phyloP scores from a whole-genome alignment of 2,888 invertebrate species.

The Yponomeuta plumbellus region DNA sequence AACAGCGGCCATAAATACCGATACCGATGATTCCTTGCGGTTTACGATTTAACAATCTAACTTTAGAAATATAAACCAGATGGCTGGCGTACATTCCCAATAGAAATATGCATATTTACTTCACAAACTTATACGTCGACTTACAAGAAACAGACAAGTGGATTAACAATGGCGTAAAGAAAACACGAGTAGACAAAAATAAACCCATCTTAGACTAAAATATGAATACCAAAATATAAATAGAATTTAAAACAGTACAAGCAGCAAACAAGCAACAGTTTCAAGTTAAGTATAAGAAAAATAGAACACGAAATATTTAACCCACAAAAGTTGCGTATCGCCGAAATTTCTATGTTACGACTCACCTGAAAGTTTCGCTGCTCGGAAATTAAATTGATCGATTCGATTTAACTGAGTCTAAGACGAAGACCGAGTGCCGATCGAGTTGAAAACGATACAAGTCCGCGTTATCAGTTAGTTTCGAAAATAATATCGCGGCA shows the following conservation, averaged over 20 bases:
- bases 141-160: conserved; percentile 12
- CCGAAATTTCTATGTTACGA: conserved; percentile 16
- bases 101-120: conserved; percentile 58
- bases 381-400: conserved; percentile 33
- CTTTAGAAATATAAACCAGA: conserved; percentile 75
- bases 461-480: conserved; percentile 59
- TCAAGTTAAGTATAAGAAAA: neutral
- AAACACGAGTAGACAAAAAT: neutral
- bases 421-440: neutral
- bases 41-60: conserved; percentile 75
- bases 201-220: conserved; percentile 15
- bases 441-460: neutral
- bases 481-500: conserved; percentile 62
- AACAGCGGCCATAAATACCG: conserved; percentile 51
- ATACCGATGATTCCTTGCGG: conserved; percentile 59
- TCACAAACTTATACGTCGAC: conserved; percentile 30
- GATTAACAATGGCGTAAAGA: neutral
- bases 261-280: neutral
- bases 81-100: conserved; percentile 65
- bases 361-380: conserved; percentile 35
- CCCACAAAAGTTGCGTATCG: conserved; percentile 34
- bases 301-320: conserved; percentile 21
- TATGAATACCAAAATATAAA: conserved; percentile 19
- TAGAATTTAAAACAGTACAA: neutral
- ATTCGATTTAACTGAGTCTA: neutral